Base-by-base conservation (phyloP, 2,113 vertebrate genomes). In the Xenopus laevis region DNA sequence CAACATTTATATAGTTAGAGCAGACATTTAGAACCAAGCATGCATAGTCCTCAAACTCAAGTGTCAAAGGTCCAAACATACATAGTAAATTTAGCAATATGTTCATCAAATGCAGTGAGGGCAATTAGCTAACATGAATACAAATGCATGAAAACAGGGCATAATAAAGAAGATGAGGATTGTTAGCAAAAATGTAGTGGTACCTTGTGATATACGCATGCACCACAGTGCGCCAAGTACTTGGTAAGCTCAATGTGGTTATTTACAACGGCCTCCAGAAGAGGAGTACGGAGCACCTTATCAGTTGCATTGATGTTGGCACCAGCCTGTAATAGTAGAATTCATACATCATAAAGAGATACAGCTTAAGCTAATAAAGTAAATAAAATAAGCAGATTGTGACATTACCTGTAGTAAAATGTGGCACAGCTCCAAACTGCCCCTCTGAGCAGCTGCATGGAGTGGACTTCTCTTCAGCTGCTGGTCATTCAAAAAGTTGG, bases 401-500 rank as follows among this genome's bases (percentile, higher is more conserved):
- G 15, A 44, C 33, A 79, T 78, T 63, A 95, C 95, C 94, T 97
- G 95, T 47, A 95, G 73, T 15, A 97, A 86, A 71, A 96, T 91
- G 40, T 96, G 95, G 80, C 93, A 94, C 82, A 97, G 84, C 82
- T 96, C 95, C 79, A 96, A 78, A 1, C 90, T 86, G 4, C 95
- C 95, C 78, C 93, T 90, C 84, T 95, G 94, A 40, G 95, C 94
- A 0, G 95, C 95, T 0, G 93, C 95, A 0, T 97, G 95, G 23
- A 97, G 89, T 23, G 95, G 92, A 0, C 91, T 94, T 47, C 95
- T 92, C 12, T 88, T 89, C 82, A 93, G 93, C 84, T 96, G 95
- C 70, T 93, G 92, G 80, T 97, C 95, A 0, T 89, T 91, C 85
- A 95, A 93, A 84, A 92, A 93, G 13, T 90, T 92, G 44, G 95